These are phyloP conservation scores for Pentalonia nigronervosa DNA, from an alignment of 1,140 invertebrate genomes.

Conservation along the genomic window DNA sequence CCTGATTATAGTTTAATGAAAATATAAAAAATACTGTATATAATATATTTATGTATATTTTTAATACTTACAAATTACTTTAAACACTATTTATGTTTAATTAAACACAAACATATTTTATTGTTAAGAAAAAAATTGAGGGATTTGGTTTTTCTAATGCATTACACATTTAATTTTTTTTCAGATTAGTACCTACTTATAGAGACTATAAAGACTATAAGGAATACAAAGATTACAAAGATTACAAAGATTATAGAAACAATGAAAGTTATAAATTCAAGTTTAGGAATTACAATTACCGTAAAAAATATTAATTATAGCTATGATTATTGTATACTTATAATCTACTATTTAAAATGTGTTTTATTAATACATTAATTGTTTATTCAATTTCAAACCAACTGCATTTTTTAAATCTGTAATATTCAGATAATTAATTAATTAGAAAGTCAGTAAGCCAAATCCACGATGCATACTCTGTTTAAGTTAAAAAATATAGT, in stretches of 20 bases:
- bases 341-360: background rate
- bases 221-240: background rate
- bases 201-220: conserved; percentile 42
- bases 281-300: conserved; percentile 43
- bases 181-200: conserved; percentile 49
- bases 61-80: background rate
- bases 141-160: background rate
- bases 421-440: background rate
- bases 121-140: background rate
- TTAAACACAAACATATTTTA: background rate
- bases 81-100: background rate
- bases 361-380: background rate
- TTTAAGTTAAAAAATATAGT: too few relatives aligned
- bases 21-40: background rate
- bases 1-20: background rate
- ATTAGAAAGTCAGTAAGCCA: background rate
- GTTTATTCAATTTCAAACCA: background rate
- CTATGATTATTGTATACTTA: background rate
- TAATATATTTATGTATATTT: background rate
- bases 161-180: background rate
- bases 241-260: conserved; percentile 14
- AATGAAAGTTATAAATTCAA: conserved; percentile 52
- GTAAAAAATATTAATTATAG: conserved; percentile 45
- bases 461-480: background rate
- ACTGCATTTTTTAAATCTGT: conserved; percentile 6